Evolutionary conservation across 2,113 vertebrate species (phyloP).

Genomic region (Toxotes jaculatrix): DNA sequence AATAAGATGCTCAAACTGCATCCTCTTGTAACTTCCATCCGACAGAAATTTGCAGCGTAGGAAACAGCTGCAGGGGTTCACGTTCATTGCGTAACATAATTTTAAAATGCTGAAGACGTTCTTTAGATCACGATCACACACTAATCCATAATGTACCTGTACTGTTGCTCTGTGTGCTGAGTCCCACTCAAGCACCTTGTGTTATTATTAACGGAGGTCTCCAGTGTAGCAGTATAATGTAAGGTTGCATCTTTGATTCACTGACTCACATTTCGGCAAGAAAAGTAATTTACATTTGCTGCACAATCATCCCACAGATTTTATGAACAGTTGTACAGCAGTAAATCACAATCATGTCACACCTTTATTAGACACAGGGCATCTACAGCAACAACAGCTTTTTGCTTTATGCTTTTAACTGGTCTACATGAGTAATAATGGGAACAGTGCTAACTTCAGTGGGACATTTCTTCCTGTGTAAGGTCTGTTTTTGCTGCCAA

Average conservation of each 20-base stretch:
- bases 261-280: too few relatives aligned
- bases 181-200: not conserved
- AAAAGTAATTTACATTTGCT: not conserved
- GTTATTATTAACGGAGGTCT: not conserved
- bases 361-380: not conserved
- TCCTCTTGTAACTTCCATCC: not conserved
- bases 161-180: not conserved
- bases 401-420: too few relatives aligned
- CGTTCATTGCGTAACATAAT: not conserved
- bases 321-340: not conserved
- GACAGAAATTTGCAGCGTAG: not conserved
- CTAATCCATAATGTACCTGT: not conserved
- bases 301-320: not conserved
- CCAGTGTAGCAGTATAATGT: not conserved
- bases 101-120: not conserved
- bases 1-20: not conserved
- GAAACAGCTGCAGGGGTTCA: not conserved
- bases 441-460: too few relatives aligned
- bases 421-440: not conserved
- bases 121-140: conserved; percentile 4
- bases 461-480: too few relatives aligned
- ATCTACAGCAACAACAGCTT: not conserved
- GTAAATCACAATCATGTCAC: not conserved
- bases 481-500: not conserved
- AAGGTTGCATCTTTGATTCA: not conserved